These are phyloP conservation scores for Tachyglossus aculeatus DNA, from an alignment of 2,797 vertebrate species.

Conservation along the genomic window DNA sequence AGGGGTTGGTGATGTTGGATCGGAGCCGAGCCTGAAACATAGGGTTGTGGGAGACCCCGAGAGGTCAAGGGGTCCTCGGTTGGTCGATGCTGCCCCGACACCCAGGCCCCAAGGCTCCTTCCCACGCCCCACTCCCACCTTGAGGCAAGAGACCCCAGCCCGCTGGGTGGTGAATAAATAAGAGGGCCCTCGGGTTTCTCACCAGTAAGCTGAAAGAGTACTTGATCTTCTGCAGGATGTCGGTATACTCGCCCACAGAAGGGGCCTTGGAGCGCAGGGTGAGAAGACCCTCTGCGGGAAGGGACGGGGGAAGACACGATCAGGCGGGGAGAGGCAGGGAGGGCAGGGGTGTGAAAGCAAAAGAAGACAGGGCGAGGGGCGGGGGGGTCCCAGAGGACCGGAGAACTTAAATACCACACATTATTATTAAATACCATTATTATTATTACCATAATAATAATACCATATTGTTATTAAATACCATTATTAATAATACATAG, in stretches of 20 bases:
- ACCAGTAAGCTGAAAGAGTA: conserved; percentile 91
- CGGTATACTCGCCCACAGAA: conserved; percentile 78
- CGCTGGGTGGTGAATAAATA: no score
- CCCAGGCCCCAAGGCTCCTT: background rate
- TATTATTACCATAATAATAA: no score
- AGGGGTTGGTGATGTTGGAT: conserved; percentile 80
- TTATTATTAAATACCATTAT: no score
- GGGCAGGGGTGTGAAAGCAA: background rate
- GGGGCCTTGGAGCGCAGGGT: conserved; percentile 79
- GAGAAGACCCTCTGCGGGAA: conserved; percentile 78
- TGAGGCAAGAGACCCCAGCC: background rate
- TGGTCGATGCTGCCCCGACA: background rate
- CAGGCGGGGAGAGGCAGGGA: background rate
- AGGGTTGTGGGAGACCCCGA: background rate
- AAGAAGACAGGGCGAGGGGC: no score
- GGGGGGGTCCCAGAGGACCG: background rate
- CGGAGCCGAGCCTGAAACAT: conserved; percentile 80
- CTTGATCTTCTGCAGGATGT: conserved; percentile 88
- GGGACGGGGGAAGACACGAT: no score
- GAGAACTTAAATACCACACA: no score
- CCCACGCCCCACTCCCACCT: background rate
- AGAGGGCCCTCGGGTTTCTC: conserved; percentile 37
- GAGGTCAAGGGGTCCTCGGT: background rate
- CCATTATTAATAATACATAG: no score
- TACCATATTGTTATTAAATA: no score